These are phyloP conservation scores for Melanaphis sacchari DNA, from an alignment of 1,140 invertebrate species.

Conservation along the genomic window DNA sequence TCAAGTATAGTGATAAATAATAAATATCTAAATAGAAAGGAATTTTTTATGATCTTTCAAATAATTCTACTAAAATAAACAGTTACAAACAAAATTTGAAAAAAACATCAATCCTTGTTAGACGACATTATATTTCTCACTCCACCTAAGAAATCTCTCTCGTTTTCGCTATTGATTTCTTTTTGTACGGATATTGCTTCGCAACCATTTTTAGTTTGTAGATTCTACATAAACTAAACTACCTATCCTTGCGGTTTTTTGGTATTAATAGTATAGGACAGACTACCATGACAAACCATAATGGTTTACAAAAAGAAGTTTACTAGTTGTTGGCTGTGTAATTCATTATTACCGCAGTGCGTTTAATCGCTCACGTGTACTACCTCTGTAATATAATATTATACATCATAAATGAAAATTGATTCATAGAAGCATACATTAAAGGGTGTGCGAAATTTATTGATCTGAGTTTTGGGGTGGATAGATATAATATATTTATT, in stretches of 20 bases:
- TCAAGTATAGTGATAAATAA: background rate
- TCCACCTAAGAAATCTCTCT: background rate
- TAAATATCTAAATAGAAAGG: background rate
- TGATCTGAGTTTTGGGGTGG: background rate
- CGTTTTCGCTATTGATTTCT: conserved; percentile 14
- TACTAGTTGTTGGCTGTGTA: background rate
- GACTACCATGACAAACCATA: background rate
- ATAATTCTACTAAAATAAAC: background rate
- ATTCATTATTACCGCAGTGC: background rate
- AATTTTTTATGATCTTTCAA: background rate
- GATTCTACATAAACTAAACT: background rate
- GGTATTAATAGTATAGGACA: background rate
- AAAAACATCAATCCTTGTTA: background rate
- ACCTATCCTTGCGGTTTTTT: background rate
- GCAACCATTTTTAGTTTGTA: background rate
- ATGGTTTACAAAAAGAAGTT: too few species aligned
- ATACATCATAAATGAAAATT: background rate
- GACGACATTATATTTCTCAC: background rate
- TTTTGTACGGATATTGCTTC: background rate
- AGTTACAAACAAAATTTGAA: background rate
- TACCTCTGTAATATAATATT: background rate
- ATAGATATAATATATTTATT: background rate
- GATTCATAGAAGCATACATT: too few species aligned
- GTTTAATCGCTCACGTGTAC: too few species aligned
- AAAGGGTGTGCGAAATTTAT: background rate